A percentile compares a stretch with the other conserved stretches of the same genome.
Evolutionary conservation across 2,113 vertebrate species (phyloP).

Genomic region (Willisornis vidua): DNA sequence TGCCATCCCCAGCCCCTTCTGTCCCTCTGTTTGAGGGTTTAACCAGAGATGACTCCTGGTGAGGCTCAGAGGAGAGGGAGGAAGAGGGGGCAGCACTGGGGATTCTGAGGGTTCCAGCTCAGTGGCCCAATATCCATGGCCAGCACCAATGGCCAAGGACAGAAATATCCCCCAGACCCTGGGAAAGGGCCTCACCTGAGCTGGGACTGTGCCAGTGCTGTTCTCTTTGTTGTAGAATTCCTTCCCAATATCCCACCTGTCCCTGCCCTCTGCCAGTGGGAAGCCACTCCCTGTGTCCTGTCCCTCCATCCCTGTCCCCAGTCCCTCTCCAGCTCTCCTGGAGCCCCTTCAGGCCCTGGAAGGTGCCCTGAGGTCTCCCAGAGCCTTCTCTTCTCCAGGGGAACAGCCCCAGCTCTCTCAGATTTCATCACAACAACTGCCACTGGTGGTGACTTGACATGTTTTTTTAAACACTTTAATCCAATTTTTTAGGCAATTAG

Average conservation of each 20-base stretch:
- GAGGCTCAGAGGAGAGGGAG: not conserved
- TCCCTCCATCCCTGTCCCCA: not conserved
- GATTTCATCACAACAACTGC: not conserved
- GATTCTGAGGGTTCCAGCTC: not conserved
- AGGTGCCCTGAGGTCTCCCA: not conserved
- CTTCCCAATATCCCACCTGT: too few species aligned
- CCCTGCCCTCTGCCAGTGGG: not conserved
- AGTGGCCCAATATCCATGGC: too few species aligned
- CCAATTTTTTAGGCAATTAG: not conserved
- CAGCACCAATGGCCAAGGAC: not conserved
- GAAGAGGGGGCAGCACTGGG: fast-evolving
- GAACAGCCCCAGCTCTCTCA: not conserved
- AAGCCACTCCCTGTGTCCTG: not conserved
- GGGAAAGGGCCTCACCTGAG: not conserved
- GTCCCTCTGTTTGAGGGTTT: not conserved
- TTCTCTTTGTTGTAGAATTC: not conserved
- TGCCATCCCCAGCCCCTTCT: not conserved
- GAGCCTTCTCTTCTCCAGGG: not conserved
- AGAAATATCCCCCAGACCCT: not conserved
- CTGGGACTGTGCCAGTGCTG: not conserved
- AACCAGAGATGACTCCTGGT: too few species aligned
- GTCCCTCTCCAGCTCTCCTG: not conserved
- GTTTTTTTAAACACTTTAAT: not conserved
- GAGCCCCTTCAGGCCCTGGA: fast-evolving
- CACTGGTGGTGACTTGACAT: not conserved